Evolutionary conservation across 2,797 vertebrate species (phyloP), one percentile per base, ranked within the genome.

Genomic region (Myripristis jacobus): DNA sequence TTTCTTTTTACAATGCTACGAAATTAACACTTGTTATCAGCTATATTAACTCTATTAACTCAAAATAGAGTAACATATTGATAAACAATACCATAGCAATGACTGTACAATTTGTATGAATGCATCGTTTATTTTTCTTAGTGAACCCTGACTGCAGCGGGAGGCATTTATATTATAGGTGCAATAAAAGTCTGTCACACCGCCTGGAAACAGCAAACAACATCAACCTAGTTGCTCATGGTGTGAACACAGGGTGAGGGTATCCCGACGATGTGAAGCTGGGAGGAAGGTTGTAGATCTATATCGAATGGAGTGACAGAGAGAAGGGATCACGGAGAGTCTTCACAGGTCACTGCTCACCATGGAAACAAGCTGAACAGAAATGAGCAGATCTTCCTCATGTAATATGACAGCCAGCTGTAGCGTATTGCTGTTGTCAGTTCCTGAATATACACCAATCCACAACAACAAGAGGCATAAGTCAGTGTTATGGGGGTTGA

Each of bases 331-430:
- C 72, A 66, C 18, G 54, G 29, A 31, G 70, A 58, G 27, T 72
- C 48, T 72, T 80, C 43, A 73, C 71, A 85, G 76, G 90, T 87
- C 84, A 89, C 57, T 25, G 73, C 73, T 89, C 80, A 75, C 55
- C 73, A 81, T 85, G 74, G 85, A 88, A 88, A 89, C 75, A 4
- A 81, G 67, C 75, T 50, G 69, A 88, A 73, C 69, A 82, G 72
- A 91, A 89, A 85, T 55, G 60, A 87, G 77, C 70, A 56, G 51
- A 76, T 90, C 68, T 61, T 68, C 68, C 50, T 90, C 73, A 88
- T 87, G 72, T 83, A 80, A 87, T 77, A 56, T 87, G 91, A 89
- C 91, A 91, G 83, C 83, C 83, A 86, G 89, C 85, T 91, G 88
- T 86, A 86, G 86, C 58, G 21, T 85, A 88, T 78, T 82, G 82